phyloP scores from a whole-genome alignment of 2,888 invertebrate species.

The Trichogramma dendrolimi region DNA sequence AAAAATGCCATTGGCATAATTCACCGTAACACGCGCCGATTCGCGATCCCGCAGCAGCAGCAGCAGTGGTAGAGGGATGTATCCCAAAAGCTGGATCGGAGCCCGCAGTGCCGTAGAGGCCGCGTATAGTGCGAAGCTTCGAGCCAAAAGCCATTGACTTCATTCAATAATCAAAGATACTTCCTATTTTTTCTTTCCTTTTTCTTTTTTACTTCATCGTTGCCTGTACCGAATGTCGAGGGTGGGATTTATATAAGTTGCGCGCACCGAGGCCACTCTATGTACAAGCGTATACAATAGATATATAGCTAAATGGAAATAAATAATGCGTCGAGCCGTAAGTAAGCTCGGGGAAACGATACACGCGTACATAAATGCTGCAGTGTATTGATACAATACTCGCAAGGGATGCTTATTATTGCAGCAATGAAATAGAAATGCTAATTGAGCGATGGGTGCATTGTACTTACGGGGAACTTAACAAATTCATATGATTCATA shows the following conservation, averaged over 20 bases:
- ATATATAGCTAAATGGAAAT: slow-evolving; percentile 8
- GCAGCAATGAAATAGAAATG: slow-evolving; percentile 14
- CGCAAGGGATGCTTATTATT: slow-evolving; percentile 2
- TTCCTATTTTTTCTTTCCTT: neutral
- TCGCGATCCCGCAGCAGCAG: neutral
- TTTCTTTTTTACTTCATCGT: neutral
- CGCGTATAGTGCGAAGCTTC: neutral
- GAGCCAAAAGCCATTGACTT: slow-evolving; percentile 16
- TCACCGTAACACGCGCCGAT: too few relatives aligned
- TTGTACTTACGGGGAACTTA: neutral
- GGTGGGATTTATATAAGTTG: slow-evolving; percentile 2
- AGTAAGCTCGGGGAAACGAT: too few relatives aligned
- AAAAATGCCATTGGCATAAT: too few relatives aligned
- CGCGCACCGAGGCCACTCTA: neutral
- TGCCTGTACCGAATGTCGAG: neutral
- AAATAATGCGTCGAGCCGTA: slow-evolving; percentile 7
- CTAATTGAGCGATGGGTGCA: neutral
- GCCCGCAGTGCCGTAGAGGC: neutral
- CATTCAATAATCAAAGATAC: slow-evolving; percentile 15
- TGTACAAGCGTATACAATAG: neutral
- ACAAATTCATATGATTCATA: neutral
- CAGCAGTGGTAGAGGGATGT: neutral
- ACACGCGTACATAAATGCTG: neutral
- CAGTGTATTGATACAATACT: neutral
- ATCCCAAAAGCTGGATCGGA: neutral